Conservation (phyloP, 1,140 invertebrate genomes). For the Magallana gigas region DNA sequence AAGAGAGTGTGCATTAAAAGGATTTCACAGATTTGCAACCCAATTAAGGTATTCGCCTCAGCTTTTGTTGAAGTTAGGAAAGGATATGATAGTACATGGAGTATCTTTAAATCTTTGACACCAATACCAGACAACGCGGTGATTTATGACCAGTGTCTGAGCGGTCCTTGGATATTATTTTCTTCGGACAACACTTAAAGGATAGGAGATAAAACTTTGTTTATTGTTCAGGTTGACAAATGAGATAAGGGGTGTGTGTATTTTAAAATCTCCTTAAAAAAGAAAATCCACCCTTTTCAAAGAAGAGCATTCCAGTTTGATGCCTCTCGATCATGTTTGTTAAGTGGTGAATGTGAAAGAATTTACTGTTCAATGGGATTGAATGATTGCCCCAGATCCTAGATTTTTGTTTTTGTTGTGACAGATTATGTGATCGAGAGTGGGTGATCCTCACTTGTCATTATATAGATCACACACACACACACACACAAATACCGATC, state of each 20-base stretch:
- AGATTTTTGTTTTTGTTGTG: slow-evolving; percentile 26
- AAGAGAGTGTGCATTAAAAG: neutral
- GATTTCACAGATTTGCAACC: neutral
- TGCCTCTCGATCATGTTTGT: neutral
- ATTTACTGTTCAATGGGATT: neutral
- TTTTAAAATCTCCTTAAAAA: slow-evolving; percentile 16
- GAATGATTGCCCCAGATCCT: neutral
- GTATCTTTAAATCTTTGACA: slow-evolving; percentile 16
- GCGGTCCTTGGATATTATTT: neutral
- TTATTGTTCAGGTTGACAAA: neutral
- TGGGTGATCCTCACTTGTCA: slow-evolving; percentile 15
- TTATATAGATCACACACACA: neutral
- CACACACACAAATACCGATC: neutral
- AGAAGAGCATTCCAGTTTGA: neutral
- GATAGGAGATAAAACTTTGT: slow-evolving; percentile 4
- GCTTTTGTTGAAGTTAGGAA: slow-evolving; percentile 12
- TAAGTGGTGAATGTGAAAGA: neutral
- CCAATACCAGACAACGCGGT: neutral
- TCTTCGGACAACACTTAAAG: slow-evolving; percentile 26
- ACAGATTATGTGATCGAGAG: slow-evolving; percentile 33
- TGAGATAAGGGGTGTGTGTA: slow-evolving; percentile 14
- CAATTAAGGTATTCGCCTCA: neutral
- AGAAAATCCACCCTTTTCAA: neutral
- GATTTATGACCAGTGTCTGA: neutral
- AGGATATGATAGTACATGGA: neutral